These are phyloP conservation scores for Corynorhinus townsendii DNA, from an alignment of 2,113 vertebrate genomes.

Conservation along the genomic window DNA sequence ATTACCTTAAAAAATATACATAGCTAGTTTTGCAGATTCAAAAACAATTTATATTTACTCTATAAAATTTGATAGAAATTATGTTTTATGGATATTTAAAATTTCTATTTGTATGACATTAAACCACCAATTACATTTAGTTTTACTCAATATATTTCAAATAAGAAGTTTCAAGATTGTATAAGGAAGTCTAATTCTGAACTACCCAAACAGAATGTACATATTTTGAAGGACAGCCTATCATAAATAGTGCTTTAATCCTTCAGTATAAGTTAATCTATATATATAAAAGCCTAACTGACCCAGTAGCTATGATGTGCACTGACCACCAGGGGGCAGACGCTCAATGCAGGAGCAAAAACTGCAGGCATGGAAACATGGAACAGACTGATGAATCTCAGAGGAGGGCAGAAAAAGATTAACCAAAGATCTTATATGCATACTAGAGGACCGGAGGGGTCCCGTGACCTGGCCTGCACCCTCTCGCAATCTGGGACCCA, in stretches of 20 bases:
- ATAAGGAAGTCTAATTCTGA: not conserved
- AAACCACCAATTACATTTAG: not conserved
- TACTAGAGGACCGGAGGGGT: no score
- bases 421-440: no score
- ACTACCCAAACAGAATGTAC: not conserved
- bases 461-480: no score
- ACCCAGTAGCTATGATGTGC: no score
- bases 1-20: not conserved
- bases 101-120: not conserved
- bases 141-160: conserved; percentile 30
- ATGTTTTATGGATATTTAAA: not conserved
- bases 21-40: not conserved
- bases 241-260: not conserved
- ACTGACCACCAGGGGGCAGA: no score
- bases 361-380: no score
- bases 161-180: not conserved
- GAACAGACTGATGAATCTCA: no score
- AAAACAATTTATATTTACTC: conserved; percentile 28
- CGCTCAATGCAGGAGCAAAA: no score
- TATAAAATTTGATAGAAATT: not conserved
- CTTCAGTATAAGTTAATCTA: not conserved
- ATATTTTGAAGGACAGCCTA: not conserved
- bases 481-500: no score
- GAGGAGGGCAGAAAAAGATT: no score
- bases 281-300: no score